Evolutionary conservation across 2,888 invertebrate genomes (phyloP), one percentile per base, ranked within the genome.

Genomic region (Scelioninae gen. 1): DNA sequence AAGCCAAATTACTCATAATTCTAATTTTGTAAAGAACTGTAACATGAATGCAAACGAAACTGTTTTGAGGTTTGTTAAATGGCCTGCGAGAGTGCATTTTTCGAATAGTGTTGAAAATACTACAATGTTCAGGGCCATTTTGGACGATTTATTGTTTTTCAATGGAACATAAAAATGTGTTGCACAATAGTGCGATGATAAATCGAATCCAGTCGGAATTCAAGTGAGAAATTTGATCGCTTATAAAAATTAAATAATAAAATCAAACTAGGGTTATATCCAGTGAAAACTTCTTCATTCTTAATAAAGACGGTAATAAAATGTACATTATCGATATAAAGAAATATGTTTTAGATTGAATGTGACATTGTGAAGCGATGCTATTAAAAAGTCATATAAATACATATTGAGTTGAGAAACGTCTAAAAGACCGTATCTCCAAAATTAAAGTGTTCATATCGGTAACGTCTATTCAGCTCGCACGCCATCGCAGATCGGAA

Each of bases 371-470:
- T 53, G 15, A 13, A n/a, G 34, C 13, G 55, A 60, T 38, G 56
- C 75, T 60, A 69, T 69, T 75, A 51, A 81, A 75, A 38, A 58
- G 66, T 72, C 51, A 31, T 75, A 75, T 69, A 69, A 69, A 74
- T 58, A 69, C 31, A 69, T 65, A 56, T 38, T 63, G 68, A n/a
- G 56, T 68, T 29, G 68, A 80, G 63, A 69, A 72, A 63, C 13
- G 16, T 40, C 23, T 11, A 16, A 34, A 15, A 60, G 65, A 63
- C 75, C 63, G 45, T 75, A 81, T 81, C 80, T 81, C 43, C 40
- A 38, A 81, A 81, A 75, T 75, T 75, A 51, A 81, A 81, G 63
- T 58, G 63, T 81, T 56, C 53, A 5, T 81, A 80, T 74, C 80
- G 74, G 47, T 32, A 55, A n/a, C 32, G 38, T 60, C 80, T 60